Base-by-base conservation (phyloP, 2,797 vertebrate species). In the Sebastes nivosus region DNA sequence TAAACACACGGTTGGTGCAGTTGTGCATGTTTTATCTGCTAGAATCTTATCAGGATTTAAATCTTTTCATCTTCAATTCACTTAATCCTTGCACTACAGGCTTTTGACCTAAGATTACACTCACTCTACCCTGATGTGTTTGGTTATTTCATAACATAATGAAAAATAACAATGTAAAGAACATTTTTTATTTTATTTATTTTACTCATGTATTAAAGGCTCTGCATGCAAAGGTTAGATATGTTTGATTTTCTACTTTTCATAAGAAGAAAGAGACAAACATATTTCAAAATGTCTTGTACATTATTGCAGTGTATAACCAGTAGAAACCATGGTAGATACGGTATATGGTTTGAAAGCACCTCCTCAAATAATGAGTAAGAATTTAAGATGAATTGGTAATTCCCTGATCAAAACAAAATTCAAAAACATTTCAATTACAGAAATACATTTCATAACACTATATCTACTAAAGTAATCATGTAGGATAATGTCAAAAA, bases 11-110 rank as follows among this genome's bases (percentile, higher is more conserved):
- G 36, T 57, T 61, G 80, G 78, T 87, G 91, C 81, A 72, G 77
- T 72, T 84, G 84, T 91, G 88, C 91, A 91, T 93, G 91, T 93
- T 93, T 92, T 94, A 93, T 94, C 92, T 89, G 85, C 90, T 86
- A 58, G 69, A 87, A 93, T 93, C 92, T 93, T 92, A 94, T 94
- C 92, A 68, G 75, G 85, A 89, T 87, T 89, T 67, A 71, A 88
- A 92, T 93, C 91, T 82, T 88, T 91, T 90, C 85, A 85, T 89
- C 80, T 89, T 87, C 80, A 80, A 11, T 83, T 83, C 74, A 73
- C 77, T 82, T 75, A 77, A 72, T 90, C 60, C 11, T 55, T 30
- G 46, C 57, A 32, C 52, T 30, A 70, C 58, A 72, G 84, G 63
- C 68, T 86, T 91, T 85, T 80, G 70, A 86, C 34, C 34, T 22